Evolutionary conservation across 2,797 vertebrate species (phyloP).

Genomic region (Crocidura indochinensis): DNA sequence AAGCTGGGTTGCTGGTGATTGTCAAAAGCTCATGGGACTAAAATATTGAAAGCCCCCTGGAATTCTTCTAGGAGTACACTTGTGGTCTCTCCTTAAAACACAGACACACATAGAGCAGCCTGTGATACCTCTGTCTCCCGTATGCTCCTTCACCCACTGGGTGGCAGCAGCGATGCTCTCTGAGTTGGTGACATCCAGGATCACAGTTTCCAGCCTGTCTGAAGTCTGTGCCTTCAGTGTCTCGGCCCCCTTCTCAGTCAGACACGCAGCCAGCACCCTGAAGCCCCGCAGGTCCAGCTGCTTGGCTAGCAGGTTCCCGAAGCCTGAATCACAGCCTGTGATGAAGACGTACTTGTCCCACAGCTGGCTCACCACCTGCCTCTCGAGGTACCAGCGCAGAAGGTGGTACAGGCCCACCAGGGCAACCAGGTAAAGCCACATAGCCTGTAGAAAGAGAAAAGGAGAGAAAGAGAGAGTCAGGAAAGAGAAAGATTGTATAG

Average conservation of each 20-base stretch:
- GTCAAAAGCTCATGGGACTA: not conserved
- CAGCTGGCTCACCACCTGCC: conserved; percentile 58
- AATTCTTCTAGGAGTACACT: not conserved
- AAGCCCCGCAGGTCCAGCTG: conserved; percentile 92
- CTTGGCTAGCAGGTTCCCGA: conserved; percentile 93
- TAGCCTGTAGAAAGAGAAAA: not conserved
- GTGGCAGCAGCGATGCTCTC: conserved; percentile 78
- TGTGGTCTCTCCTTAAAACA: not conserved
- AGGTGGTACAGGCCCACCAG: not conserved
- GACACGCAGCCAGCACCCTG: conserved; percentile 93
- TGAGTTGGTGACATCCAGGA: conserved; percentile 86
- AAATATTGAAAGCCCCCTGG: not conserved
- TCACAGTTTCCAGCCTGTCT: conserved; percentile 81
- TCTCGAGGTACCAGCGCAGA: not conserved
- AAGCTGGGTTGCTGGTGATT: not conserved
- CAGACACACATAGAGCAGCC: not conserved
- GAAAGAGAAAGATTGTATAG: no score
- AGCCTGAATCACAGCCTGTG: conserved; percentile 87
- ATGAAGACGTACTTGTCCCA: conserved; percentile 86
- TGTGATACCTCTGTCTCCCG: conserved; percentile 70
- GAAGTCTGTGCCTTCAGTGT: conserved; percentile 80
- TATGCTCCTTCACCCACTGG: conserved; percentile 72
- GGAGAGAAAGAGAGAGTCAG: not conserved
- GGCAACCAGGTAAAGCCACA: not conserved
- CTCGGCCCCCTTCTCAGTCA: conserved; percentile 91